Conservation (phyloP, 2,113 vertebrate genomes). For the Mastomys coucha region DNA sequence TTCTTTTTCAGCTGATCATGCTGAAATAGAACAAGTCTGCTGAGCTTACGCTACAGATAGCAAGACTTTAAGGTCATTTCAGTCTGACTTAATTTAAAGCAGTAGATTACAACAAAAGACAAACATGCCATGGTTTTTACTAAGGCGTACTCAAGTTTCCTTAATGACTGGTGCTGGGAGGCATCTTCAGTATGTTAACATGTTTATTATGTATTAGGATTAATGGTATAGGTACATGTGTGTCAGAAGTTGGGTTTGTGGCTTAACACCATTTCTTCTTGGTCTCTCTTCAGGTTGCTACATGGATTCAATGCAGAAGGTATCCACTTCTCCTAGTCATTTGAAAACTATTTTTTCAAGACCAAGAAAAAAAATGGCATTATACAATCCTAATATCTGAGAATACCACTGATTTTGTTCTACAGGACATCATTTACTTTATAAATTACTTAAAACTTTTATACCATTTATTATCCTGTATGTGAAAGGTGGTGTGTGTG, state of each 20-base stretch:
- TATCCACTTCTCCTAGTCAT: constrained; percentile 95
- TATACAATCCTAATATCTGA: constrained; percentile 49
- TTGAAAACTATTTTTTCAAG: constrained; percentile 57
- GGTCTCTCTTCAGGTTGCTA: constrained; percentile 89
- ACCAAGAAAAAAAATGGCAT: constrained; percentile 60
- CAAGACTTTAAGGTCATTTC: constrained; percentile 26
- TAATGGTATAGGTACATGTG: neutral
- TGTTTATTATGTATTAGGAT: constrained; percentile 32
- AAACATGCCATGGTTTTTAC: constrained; percentile 39
- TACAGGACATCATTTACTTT: constrained; percentile 7
- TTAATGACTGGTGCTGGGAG: neutral
- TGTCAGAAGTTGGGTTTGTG: constrained; percentile 29
- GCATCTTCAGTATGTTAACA: neutral
- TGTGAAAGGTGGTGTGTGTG: constrained; percentile 10
- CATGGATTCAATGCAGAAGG: constrained; percentile 97
- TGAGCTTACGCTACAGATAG: neutral
- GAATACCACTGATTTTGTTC: constrained; percentile 48
- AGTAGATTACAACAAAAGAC: neutral
- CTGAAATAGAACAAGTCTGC: constrained; percentile 40
- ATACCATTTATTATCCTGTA: constrained; percentile 28
- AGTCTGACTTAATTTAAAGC: constrained; percentile 20
- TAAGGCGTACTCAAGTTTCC: neutral
- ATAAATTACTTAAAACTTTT: constrained; percentile 35
- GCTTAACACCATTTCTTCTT: neutral
- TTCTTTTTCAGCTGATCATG: neutral